These are phyloP conservation scores for Pocillopora meandrina DNA, from an alignment of 92 coral and sea anemone species.

Conservation along the genomic window DNA sequence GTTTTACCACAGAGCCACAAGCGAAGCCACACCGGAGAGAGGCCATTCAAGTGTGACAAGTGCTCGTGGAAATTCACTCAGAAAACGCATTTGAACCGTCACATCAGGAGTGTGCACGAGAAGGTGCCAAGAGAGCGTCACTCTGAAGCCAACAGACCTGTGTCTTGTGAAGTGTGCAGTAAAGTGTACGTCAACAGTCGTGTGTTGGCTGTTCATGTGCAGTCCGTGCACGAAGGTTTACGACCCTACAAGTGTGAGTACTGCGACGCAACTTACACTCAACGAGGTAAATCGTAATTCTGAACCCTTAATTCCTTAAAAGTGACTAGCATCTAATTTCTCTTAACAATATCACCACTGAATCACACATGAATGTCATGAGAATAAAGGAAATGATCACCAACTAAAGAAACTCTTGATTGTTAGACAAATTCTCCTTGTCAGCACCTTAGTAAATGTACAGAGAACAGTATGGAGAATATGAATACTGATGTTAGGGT, in stretches of 20 bases:
- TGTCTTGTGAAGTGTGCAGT: slow-evolving; percentile 65
- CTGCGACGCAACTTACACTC: slow-evolving; percentile 83
- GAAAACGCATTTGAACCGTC: slow-evolving; percentile 78
- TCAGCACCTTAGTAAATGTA: no score
- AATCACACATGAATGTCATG: no score
- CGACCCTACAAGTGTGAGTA: slow-evolving; percentile 82
- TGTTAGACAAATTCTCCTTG: no score
- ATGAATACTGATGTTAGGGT: no score
- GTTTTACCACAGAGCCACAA: slow-evolving; percentile 63
- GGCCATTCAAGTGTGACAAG: slow-evolving; percentile 75
- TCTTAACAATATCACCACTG: no score
- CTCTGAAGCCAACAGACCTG: slow-evolving; percentile 31
- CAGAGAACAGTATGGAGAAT: no score
- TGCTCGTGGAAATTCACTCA: slow-evolving; percentile 86
- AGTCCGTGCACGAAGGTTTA: slow-evolving; percentile 71
- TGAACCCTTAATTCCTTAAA: no score
- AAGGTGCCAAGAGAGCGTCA: slow-evolving; percentile 32
- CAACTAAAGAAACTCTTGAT: no score
- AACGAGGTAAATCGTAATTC: slow-evolving; percentile 57
- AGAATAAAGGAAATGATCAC: no score
- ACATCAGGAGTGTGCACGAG: slow-evolving; percentile 70
- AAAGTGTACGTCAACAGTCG: slow-evolving; percentile 76
- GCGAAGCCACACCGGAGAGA: slow-evolving; percentile 84
- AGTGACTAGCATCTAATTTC: no score
- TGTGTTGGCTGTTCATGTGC: slow-evolving; percentile 68